Conservation (phyloP, 2,113 vertebrate species). For the Bos taurus region DNA sequence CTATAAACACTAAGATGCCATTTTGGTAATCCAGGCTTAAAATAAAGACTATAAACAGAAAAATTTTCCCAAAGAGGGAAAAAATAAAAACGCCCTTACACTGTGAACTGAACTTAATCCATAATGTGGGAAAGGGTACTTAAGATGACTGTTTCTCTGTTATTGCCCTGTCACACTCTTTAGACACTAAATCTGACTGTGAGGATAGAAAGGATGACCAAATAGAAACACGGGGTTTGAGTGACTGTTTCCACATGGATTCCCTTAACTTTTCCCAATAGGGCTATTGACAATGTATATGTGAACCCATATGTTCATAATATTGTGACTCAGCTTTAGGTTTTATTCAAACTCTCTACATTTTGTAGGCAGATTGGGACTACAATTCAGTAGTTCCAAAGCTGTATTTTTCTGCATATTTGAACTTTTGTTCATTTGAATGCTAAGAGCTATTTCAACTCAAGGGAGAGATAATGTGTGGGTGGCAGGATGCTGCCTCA, state of each 20-base stretch:
- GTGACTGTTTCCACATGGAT: neutral
- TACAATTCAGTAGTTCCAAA: neutral
- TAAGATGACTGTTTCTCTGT: neutral
- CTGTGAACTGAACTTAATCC: neutral
- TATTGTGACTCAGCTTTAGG: neutral
- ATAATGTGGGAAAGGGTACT: neutral
- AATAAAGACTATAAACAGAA: neutral
- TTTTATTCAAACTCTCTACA: neutral
- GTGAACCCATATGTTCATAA: neutral
- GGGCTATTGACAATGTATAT: neutral
- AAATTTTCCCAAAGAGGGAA: neutral
- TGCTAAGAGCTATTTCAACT: constrained; percentile 1
- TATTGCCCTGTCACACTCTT: neutral
- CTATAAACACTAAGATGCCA: neutral
- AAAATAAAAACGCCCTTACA: neutral
- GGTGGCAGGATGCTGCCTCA: neutral
- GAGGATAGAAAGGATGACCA: neutral
- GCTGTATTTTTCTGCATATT: neutral
- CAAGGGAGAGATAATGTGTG: neutral
- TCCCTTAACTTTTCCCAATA: neutral
- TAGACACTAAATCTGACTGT: neutral
- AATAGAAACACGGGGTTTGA: neutral
- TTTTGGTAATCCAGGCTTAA: neutral
- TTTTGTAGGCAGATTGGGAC: neutral
- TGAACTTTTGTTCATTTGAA: constrained; percentile 7